phyloP scores from a whole-genome alignment of 2,888 invertebrate genomes.

The Ochlodes sylvanus region DNA sequence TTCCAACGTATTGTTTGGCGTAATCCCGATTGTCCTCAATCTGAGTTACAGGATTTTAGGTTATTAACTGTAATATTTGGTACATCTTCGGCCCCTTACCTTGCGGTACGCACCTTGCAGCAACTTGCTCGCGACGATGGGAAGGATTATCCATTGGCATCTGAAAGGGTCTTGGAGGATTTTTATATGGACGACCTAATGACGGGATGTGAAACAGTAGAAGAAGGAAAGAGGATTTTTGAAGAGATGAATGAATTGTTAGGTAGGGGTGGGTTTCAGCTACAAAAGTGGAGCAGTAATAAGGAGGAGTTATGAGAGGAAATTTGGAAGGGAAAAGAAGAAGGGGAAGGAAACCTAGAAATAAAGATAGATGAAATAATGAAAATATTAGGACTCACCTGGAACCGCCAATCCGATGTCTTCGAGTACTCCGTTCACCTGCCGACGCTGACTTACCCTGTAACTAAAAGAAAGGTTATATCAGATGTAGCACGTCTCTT shows the following conservation, averaged over 20 bases:
- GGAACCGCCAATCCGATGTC: conserved; percentile 45
- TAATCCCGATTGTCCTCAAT: conserved; percentile 13
- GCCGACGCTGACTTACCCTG: conserved; percentile 36
- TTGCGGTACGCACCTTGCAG: conserved; percentile 48
- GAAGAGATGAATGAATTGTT: conserved; percentile 48
- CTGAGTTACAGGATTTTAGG: conserved; percentile 42
- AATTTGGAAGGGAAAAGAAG: conserved; percentile 21
- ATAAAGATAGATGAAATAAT: conserved; percentile 43
- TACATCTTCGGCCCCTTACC: no score
- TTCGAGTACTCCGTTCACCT: conserved; percentile 48
- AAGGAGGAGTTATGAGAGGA: conserved; percentile 40
- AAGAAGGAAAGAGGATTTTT: conserved; percentile 42
- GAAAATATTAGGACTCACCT: no score
- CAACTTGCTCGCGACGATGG: conserved; percentile 48
- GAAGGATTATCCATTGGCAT: conserved; percentile 43
- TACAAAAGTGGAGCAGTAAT: conserved; percentile 51
- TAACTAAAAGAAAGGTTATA: conserved; percentile 52
- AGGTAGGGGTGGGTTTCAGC: conserved; percentile 49
- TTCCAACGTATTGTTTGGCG: conserved; percentile 47
- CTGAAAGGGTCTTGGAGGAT: conserved; percentile 41
- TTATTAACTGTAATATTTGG: conserved; percentile 49
- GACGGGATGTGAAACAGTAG: conserved; percentile 44
- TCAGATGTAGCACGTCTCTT: conserved; percentile 50
- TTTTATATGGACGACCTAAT: conserved; percentile 49
- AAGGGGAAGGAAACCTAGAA: conserved; percentile 22